These are phyloP conservation scores for Anastrepha ludens DNA, from an alignment of 1,140 invertebrate species.

Conservation along the genomic window DNA sequence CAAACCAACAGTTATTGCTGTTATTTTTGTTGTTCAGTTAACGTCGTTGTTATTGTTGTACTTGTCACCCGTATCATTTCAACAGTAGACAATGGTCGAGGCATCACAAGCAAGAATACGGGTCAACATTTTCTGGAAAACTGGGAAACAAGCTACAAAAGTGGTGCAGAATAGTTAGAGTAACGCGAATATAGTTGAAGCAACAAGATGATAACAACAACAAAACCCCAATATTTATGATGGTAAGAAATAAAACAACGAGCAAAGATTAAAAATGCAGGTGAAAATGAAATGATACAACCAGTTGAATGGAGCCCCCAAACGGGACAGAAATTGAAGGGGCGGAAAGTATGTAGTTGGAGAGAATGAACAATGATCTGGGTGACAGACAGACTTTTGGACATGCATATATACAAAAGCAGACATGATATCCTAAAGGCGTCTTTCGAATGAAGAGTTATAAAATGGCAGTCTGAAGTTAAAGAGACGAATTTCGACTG, in stretches of 20 bases:
- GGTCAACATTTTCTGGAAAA: constrained; percentile 9
- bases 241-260: not conserved
- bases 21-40: not conserved
- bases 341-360: not conserved
- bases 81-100: constrained; percentile 21
- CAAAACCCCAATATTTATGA: not conserved
- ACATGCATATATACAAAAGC: not conserved
- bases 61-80: constrained; percentile 16
- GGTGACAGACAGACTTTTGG: not conserved
- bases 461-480: not conserved
- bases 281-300: constrained; percentile 23
- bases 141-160: not conserved
- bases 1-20: not conserved
- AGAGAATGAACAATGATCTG: not conserved
- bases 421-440: not conserved
- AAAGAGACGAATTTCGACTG: no score
- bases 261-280: constrained; percentile 14
- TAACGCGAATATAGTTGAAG: not conserved
- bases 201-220: not conserved
- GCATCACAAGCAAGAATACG: not conserved
- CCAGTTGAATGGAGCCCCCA: not conserved
- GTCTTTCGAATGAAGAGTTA: not conserved
- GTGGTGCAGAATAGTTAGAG: not conserved
- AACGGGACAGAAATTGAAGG: not conserved
- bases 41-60: not conserved